Base-by-base conservation (phyloP, 1,140 invertebrate genomes). In the Hermetia illucens region DNA sequence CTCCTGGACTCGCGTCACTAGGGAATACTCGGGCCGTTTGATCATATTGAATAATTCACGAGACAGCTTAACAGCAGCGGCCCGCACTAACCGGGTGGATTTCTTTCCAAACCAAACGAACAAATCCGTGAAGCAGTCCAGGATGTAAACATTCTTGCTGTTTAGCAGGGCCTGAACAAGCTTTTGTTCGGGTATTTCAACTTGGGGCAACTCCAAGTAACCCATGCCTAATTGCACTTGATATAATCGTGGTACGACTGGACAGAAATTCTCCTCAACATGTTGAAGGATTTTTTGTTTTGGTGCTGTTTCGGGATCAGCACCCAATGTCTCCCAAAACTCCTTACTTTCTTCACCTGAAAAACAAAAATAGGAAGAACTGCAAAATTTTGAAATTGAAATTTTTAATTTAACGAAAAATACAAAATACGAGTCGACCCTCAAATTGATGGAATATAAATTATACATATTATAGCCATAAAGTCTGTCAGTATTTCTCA, bases 101-200 rank as follows among this genome's bases (percentile, higher is more conserved):
- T 98, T 98, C 58, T 95, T 93, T 4, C 96, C 95, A 66, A 98
- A 92, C 92, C 95, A 99, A 9, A 98, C 89, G 66, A 95, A 99
- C n/a, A 98, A 75, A 62, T 98, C 96, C 21, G 83, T 69, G 51
- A 81, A 83, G 54, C 90, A 95, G 61, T 99, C 96, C 17, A 99
- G 69, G 57, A 99, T 90, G 61, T 97, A 99, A 3, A 99, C 95
- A 65, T 91, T 88, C 54, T 90, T 83, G 38, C 88, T 92, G 41
- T 85, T 79, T 13, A 98, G 68, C 45, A 93, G 64, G 3, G 74
- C 70, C 46, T 83, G 73, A 38, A 74, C 65, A 16, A 85, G 60
- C 57, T 81, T 81, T 42, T 77, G 77, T 41, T 83, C 74, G 9
- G 83, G 77, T 38, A 86, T 68, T 63, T 90, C 82, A 6, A 88